Evolutionary conservation across 2,797 vertebrate species (phyloP), one percentile per base, ranked within the genome.

Genomic region (Streptopelia turtur): DNA sequence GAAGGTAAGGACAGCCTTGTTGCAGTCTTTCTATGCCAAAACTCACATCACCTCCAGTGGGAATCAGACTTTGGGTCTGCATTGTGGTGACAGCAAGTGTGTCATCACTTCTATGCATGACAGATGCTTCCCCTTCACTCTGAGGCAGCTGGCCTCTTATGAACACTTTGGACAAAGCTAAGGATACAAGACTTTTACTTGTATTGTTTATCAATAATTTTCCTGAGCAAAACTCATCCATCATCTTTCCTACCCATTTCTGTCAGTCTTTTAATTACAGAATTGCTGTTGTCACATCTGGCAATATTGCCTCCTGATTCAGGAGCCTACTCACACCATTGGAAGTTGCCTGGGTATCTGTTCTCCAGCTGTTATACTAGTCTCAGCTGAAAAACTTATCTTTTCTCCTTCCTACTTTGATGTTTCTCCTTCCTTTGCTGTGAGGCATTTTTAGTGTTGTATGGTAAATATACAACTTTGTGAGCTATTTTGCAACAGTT

Each of bases 151-250:
- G 39, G 35, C 69, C 74, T 90, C 65, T 55, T 71, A 39, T 2
- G 39, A 90, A 39, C 21, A 69, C 49, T 79, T 87, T 5, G 87
- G 71, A 84, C 50, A 91, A 74, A 87, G 47, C 43, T 88, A 31
- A 81, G 90, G 83, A 74, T 63, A 82, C n/a, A 59, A 60, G 81
- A 70, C 66, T 65, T 79, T 61, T 86, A 70, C 64, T 35, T 68
- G 17, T 10, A 90, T 17, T 3, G 1, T 87, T 92, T 77, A 93
- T 84, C 94, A 90, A 82, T 90, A 89, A 45, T 84, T 80, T 88
- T 86, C 41, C 47, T 61, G 41, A 63, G 70, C 56, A 92, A 80
- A 92, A 69, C 52, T 92, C 60, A 84, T 77, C 81, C 9, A 10
- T 90, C 93, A 87, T 77, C 43, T 60, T 47, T 82, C 68, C 37